phyloP scores from a whole-genome alignment of 2,888 invertebrate genomes.

The Erannis defoliaria region DNA sequence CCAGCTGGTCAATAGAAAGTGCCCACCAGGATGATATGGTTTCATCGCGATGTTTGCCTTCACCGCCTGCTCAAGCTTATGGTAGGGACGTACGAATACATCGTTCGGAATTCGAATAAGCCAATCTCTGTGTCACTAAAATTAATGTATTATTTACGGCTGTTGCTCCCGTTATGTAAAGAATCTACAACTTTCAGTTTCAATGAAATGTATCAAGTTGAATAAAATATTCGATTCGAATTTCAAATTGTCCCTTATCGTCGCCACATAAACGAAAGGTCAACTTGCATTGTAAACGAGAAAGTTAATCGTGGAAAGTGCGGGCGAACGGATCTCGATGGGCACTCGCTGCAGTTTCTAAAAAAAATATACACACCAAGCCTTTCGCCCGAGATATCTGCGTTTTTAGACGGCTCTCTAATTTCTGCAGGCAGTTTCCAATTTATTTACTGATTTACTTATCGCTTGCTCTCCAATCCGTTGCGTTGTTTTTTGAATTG shows the following conservation, averaged over 20 bases:
- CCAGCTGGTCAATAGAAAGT: too few relatives aligned
- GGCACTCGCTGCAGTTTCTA: conserved; percentile 72
- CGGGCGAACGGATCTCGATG: conserved; percentile 70
- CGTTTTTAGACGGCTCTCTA: conserved; percentile 46
- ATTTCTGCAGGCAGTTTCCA: conserved; percentile 37
- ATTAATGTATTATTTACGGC: neutral
- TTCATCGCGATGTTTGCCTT: too few relatives aligned
- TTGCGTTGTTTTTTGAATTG: conserved; percentile 4
- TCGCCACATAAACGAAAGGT: conserved; percentile 80
- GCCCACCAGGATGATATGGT: too few relatives aligned
- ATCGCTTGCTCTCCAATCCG: conserved; percentile 18
- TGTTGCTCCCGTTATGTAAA: conserved; percentile 3
- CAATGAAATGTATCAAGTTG: conserved; percentile 28
- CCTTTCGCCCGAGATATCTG: conserved; percentile 51
- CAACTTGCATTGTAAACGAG: conserved; percentile 81
- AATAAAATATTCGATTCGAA: conserved; percentile 45
- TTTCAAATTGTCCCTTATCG: conserved; percentile 70
- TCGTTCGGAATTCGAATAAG: too few relatives aligned
- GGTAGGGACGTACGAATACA: too few relatives aligned
- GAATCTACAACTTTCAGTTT: conserved; percentile 12
- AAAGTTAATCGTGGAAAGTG: conserved; percentile 86
- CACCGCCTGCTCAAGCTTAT: too few relatives aligned
- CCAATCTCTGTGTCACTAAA: too few relatives aligned
- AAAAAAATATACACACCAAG: conserved; percentile 60
- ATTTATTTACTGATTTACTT: conserved; percentile 27